Conservation (phyloP, 2,888 invertebrate genomes). For the Oligia strigilis region DNA sequence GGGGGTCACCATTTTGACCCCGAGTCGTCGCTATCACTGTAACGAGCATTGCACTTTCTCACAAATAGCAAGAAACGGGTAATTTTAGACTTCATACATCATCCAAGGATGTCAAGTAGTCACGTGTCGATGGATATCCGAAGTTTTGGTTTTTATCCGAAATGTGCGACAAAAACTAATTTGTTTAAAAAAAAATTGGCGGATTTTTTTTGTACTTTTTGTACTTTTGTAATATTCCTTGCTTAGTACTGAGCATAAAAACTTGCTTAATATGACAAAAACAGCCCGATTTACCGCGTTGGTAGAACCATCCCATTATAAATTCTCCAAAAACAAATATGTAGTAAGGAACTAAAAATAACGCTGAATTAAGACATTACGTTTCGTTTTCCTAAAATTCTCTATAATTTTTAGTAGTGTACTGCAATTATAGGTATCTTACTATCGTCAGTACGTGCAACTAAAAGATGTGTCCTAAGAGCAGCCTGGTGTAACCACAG, state of each 20-base stretch:
- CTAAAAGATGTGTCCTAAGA: conserved; percentile 4
- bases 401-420: neutral
- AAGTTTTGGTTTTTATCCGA: conserved; percentile 14
- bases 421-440: neutral
- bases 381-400: neutral
- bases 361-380: neutral
- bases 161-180: neutral
- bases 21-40: conserved; percentile 36
- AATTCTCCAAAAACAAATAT: neutral
- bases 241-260: neutral
- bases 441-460: neutral
- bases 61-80: conserved; percentile 50
- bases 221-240: too few relatives aligned
- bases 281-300: neutral
- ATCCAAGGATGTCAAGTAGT: conserved; percentile 46
- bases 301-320: neutral
- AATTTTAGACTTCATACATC: conserved; percentile 51
- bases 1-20: conserved; percentile 42
- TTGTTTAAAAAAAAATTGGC: neutral
- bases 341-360: neutral
- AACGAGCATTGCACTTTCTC: conserved; percentile 51
- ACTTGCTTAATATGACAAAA: neutral
- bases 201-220: neutral
- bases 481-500: conserved; percentile 9
- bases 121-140: neutral